phyloP scores from a whole-genome alignment of 2,888 invertebrate species.

The Barypeithes pellucidus region DNA sequence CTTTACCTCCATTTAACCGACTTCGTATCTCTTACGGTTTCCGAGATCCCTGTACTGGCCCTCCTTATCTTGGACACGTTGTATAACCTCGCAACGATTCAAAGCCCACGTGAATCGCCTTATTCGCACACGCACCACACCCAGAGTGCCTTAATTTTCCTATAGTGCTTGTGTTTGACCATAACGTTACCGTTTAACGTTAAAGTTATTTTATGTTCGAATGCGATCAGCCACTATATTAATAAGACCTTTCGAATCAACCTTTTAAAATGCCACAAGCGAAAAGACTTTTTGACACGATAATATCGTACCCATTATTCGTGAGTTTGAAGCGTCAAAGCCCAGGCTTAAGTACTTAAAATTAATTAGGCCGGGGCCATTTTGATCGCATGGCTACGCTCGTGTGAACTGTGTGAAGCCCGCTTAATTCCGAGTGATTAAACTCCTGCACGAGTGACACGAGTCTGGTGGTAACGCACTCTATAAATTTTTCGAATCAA shows the following conservation, averaged over 20 bases:
- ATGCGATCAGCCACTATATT: neutral
- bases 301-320: slow-evolving; percentile 28
- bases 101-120: too few relatives aligned
- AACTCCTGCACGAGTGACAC: neutral
- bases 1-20: too few relatives aligned
- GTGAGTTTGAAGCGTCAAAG: slow-evolving; percentile 33
- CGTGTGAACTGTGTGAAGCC: slow-evolving; percentile 43
- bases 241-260: neutral
- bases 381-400: slow-evolving; percentile 40
- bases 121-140: too few relatives aligned
- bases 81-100: too few relatives aligned
- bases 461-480: neutral
- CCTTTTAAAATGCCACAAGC: slow-evolving; percentile 21
- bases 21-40: too few relatives aligned
- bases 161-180: too few relatives aligned
- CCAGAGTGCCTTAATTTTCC: too few relatives aligned
- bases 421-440: slow-evolving; percentile 36
- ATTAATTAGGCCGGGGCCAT: slow-evolving; percentile 40
- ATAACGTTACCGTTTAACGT: neutral
- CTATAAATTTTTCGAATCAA: too few relatives aligned
- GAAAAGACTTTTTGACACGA: slow-evolving; percentile 29
- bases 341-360: slow-evolving; percentile 43
- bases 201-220: neutral
- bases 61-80: too few relatives aligned
- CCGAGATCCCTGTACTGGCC: too few relatives aligned